Evolutionary conservation across 2,113 vertebrate genomes (phyloP).

Genomic region (cat (Felis catus)): F.catus_Fca126_mat1.0 CM031416.1:13260001-13260500

Average conservation of each 20-base stretch:
- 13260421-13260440: conserved; percentile 3
- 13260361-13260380: conserved; percentile 5
- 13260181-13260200: background rate
- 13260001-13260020: conserved; percentile 32
- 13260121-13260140: conserved; percentile 4
- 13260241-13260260: background rate
- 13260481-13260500: background rate
- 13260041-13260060: conserved; percentile 67
- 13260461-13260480: background rate
- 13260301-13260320: background rate
- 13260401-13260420: background rate
- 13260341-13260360: background rate
- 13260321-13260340: conserved; percentile 43
- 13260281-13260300: background rate
- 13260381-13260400: background rate
- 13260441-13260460: conserved; percentile 6
- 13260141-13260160: background rate
- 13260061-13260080: background rate
- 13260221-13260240: background rate
- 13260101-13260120: background rate
- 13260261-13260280: background rate
- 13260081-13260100: conserved; percentile 57
- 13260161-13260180: conserved; percentile 13
- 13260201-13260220: background rate
- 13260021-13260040: conserved; percentile 49